Base-by-base conservation (phyloP, 2,888 invertebrate genomes). In the Gerris lacustris region DNA sequence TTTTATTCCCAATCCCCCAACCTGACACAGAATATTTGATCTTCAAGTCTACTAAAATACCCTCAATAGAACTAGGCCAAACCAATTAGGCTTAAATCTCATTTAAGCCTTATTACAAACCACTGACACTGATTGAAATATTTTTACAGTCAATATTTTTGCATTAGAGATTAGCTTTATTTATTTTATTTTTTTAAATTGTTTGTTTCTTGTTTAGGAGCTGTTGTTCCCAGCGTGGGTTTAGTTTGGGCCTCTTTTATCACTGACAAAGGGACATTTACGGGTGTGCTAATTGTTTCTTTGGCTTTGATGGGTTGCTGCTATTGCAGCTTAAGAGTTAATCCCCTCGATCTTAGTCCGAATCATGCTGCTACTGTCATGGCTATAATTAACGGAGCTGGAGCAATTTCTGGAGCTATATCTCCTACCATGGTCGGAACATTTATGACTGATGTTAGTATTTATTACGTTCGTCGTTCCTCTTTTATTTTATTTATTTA, bases 251-350 rank as follows among this genome's bases (percentile, higher is more conserved):
- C 55, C 44, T 55, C 55, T 15, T 55, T 11, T 55, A 55, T 55
- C 68, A 79, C 31, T n/a, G 78, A 83, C 15, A 66, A 79, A 18
- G 76, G 80, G 73, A 78, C 83, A 15, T 15, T 64, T 11, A 31
- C 17, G 17, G 64, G 15, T 6, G 80, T 86, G 71, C 86, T 87
- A 78, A 85, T 87, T 69, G 78, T 85, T 45, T 84, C 83, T 45
- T 84, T 87, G 86, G 85, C 84, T 55, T 84, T 86, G 73, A 88
- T 88, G 87, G 88, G 87, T 2, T 85, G 86, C 1, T 88, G 86
- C 79, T 88, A 88, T 77, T 76, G 87, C 76, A 86, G 86, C 72
- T 84, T 87, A 77, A 86, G 87, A 79, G 86, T 87, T 70, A 87
- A 87, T 78, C 84, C 86, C 5, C 82, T 87, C 79, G 87, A 87